Evolutionary conservation across 2,888 invertebrate species (phyloP), one percentile per base, ranked within the genome.

Genomic region (Auanema freiburgensis): DNA sequence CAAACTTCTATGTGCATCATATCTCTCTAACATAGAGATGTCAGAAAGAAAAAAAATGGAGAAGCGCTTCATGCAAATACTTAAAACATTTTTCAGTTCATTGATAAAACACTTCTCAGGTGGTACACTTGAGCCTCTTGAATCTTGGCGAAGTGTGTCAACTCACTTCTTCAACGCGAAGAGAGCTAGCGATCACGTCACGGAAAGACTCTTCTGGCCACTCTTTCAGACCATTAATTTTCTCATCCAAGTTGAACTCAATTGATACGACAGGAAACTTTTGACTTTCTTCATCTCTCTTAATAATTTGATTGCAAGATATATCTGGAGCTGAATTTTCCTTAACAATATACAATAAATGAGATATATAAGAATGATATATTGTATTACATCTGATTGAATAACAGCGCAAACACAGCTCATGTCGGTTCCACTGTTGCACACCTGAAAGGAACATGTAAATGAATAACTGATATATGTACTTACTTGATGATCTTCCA

Each of bases 191-290:
- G 21, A 74, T 66, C 40, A 65, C 65, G 12, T 69, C 67, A 23
- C 59, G 58, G 67, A 74, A 71, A 10, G 55, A 65, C 1, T 70
- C 66, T 57, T 74, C 71, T 44, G 74, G 74, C 55, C 66, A 74
- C 25, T 69, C 62, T 18, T 74, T 71, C 1, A 65, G 62, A 4
- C 53, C 65, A 2, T 68, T 66, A 11, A 62, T 57, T 2, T 63
- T 55, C 10, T 71, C 57, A 41, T 74, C 69, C 42, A 74, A 25
- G 8, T 59, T 66, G 63, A 79, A 77, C 12, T 65, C 67, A 2
- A 78, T 67, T 0, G 75, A 73, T 12, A 78, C 71, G 8, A 66
- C 79, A 33, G 74, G 74, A 71, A 79, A 79, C 10, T 67, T 66
- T 55, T 66, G 63, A 11, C 56, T 61, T 49, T 79, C 72, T 50